Conservation (phyloP, 2,113 vertebrate genomes). For the Zapornia atra region DNA sequence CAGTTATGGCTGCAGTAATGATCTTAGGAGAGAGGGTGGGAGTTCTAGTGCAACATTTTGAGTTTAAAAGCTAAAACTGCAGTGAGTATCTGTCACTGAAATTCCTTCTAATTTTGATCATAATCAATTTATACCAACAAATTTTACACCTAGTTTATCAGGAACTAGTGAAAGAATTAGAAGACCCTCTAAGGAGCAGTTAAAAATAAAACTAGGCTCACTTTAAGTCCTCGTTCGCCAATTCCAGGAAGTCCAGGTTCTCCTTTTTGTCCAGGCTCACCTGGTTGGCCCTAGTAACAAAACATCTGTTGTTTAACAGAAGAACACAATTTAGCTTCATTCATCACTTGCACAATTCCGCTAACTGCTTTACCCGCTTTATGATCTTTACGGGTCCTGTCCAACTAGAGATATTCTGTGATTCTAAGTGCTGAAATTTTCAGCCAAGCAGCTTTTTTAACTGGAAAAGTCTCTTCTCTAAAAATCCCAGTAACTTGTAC, state of each 20-base stretch:
- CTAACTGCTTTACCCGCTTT: background rate
- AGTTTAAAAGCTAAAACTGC: background rate
- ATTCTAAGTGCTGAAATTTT: background rate
- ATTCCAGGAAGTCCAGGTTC: constrained; percentile 69
- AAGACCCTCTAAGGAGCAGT: background rate
- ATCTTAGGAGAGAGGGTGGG: background rate
- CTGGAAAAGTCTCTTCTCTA: background rate
- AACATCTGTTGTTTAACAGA: background rate
- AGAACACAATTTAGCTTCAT: background rate
- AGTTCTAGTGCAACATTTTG: background rate
- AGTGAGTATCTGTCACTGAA: background rate
- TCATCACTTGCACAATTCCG: background rate
- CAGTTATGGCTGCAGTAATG: background rate
- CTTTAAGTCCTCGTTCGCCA: constrained; percentile 79
- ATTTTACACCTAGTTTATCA: background rate
- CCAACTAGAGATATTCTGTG: background rate
- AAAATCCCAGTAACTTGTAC: background rate
- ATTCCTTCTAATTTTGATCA: background rate
- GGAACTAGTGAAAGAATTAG: background rate
- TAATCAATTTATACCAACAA: background rate
- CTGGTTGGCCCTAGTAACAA: constrained; percentile 65
- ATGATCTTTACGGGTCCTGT: background rate
- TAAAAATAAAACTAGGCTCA: constrained; percentile 45
- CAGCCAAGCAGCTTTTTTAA: background rate
- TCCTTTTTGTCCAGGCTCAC: constrained; percentile 63